Percentiles rank a stretch among this genome's conserved stretches.
Conservation (phyloP, 2,113 vertebrate species). For the Mus spicilegus region DNA sequence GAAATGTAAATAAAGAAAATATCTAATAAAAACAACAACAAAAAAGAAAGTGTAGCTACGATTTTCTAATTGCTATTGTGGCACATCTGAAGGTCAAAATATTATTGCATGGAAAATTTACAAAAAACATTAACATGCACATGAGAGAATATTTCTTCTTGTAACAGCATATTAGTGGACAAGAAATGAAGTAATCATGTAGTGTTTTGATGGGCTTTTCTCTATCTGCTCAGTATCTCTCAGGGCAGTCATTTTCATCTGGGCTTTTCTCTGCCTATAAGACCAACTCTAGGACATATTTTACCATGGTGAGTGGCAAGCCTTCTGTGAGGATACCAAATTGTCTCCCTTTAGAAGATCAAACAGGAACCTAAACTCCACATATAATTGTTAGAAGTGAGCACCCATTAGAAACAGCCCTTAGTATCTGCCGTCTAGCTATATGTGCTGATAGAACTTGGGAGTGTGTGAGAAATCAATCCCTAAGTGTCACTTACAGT, state of each 20-base stretch:
- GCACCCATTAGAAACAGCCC: background rate
- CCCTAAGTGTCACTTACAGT: background rate
- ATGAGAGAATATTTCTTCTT: conserved; percentile 74
- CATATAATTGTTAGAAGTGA: background rate
- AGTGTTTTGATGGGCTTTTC: conserved; percentile 70
- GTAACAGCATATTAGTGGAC: conserved; percentile 82
- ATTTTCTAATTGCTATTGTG: conserved; percentile 39
- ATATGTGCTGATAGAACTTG: rapidly evolving
- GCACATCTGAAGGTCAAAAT: conserved; percentile 51
- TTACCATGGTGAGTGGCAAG: conserved; percentile 12
- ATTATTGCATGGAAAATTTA: conserved; percentile 67
- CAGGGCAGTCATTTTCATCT: background rate
- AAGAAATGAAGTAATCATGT: conserved; percentile 75
- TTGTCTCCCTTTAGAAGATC: background rate
- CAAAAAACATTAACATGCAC: conserved; percentile 50
- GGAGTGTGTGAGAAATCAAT: background rate
- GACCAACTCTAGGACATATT: background rate
- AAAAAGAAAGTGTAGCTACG: conserved; percentile 43
- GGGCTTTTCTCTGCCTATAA: conserved; percentile 24
- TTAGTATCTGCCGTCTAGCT: background rate
- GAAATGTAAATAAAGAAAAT: too few species aligned
- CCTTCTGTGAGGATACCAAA: conserved; percentile 6
- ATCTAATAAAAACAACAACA: too few species aligned
- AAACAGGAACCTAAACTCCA: background rate
- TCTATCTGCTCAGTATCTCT: conserved; percentile 67